phyloP scores from a whole-genome alignment of 2,113 vertebrate species.

The Oncorhynchus gorbuscha region DNA sequence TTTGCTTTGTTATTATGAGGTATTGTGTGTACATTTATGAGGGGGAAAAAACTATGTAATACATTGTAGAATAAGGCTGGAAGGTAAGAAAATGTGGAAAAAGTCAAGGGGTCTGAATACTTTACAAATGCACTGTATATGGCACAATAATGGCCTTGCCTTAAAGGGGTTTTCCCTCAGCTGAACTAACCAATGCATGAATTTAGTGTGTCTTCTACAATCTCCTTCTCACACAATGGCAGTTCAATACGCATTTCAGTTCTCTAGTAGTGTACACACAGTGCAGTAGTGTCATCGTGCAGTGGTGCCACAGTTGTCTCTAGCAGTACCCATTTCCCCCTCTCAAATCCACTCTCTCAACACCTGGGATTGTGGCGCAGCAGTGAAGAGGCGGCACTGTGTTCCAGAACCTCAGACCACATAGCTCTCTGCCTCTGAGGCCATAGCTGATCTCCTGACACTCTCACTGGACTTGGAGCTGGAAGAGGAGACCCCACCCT shows the following conservation, averaged over 20 bases:
- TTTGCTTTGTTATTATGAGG: no score
- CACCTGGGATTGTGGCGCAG: constrained; percentile 35
- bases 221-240: neutral
- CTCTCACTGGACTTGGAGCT: constrained; percentile 47
- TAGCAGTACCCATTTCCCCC: neutral
- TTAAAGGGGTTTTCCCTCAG: no score
- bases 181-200: no score
- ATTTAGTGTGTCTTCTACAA: neutral
- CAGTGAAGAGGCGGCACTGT: constrained; percentile 24
- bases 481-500: constrained; percentile 26
- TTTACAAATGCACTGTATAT: neutral
- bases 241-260: neutral
- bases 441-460: constrained; percentile 53
- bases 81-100: no score
- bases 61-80: no score
- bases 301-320: neutral
- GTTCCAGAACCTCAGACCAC: constrained; percentile 72
- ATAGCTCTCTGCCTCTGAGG: constrained; percentile 76
- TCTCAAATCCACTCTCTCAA: constrained; percentile 13
- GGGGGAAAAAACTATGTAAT: no score
- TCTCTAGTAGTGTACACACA: constrained; percentile 23
- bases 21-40: no score
- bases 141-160: constrained; percentile 6
- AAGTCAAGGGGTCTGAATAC: no score
- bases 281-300: constrained; percentile 22